Percentiles rank a stretch among this genome's conserved stretches.
These are phyloP conservation scores for Drosophila algonquin DNA, from an alignment of 2,888 invertebrate genomes.

Conservation along the genomic window DNA sequence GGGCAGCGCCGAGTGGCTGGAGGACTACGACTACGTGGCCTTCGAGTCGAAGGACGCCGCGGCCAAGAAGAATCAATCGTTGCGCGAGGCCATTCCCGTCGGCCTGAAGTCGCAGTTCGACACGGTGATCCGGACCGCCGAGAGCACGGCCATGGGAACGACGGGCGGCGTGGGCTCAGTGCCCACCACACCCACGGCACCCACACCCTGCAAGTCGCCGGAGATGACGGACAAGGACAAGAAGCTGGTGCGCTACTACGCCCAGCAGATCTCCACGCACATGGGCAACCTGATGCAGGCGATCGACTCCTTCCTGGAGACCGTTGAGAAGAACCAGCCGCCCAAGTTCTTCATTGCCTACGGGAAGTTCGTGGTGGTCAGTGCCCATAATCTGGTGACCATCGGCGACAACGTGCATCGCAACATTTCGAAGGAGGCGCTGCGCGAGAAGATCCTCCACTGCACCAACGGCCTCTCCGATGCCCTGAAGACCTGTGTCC, in stretches of 20 bases:
- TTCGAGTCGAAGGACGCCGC: conserved; percentile 90
- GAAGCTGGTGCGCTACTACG: conserved; percentile 93
- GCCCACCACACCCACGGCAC: conserved; percentile 52
- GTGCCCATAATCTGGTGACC: conserved; percentile 96
- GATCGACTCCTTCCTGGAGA: conserved; percentile 95
- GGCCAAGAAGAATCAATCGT: conserved; percentile 89
- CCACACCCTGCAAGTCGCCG: conserved; percentile 53
- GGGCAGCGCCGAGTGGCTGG: conserved; percentile 86
- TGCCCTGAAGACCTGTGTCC: conserved; percentile 92
- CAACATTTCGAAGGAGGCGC: conserved; percentile 90
- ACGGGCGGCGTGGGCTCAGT: conserved; percentile 26
- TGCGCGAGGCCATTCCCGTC: conserved; percentile 88
- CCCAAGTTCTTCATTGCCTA: conserved; percentile 96
- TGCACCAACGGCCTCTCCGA: conserved; percentile 93
- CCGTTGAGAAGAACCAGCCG: conserved; percentile 96
- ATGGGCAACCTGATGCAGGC: conserved; percentile 93
- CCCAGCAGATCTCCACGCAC: conserved; percentile 93
- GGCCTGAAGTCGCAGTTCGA: conserved; percentile 91
- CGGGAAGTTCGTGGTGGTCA: conserved; percentile 96
- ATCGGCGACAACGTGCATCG: conserved; percentile 97
- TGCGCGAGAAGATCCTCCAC: conserved; percentile 89
- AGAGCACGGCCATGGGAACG: conserved; percentile 86
- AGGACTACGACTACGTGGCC: conserved; percentile 96
- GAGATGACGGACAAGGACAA: conserved; percentile 90
- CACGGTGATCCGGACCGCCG: conserved; percentile 89